Evolutionary conservation across 2,888 invertebrate species (phyloP), one percentile per base, ranked within the genome.

Genomic region (Agrochola lota): DNA sequence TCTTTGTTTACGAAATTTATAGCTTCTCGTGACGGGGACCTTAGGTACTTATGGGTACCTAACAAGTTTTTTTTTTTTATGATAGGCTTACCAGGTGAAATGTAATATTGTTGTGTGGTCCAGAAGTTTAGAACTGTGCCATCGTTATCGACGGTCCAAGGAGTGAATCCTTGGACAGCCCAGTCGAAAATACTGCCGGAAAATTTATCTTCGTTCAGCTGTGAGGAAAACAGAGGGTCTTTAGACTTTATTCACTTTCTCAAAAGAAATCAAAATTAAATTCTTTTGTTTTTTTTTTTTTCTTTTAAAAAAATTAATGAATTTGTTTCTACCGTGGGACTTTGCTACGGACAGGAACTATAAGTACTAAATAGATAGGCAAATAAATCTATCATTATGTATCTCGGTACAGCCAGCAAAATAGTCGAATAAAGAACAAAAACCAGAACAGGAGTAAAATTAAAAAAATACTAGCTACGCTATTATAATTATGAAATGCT

Each of bases 61-160:
- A 55, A 9, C n/a, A 55, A n/a, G n/a, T 15, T 26, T 2, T 59
- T n/a, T 46, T 17, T 7, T 59, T 20, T 49, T 2, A 43, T 23
- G 23, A 46, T 26, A n/a, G n/a, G n/a, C 77, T 30, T 78, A 87
- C 88, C 74, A 20, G 81, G 71, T 43, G 88, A 66, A 52, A 87
- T 76, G 73, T 20, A 87, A 20, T 84, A 87, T 46, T 86, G 84
- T 5, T 78, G 84, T 15, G 57, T 73, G 26, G 78, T 74, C 86
- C 86, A 81, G 67, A 46, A 86, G 2, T 49, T 72, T 15, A 55
- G 60, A 17, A 17, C 59, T 11, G 26, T 49, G 62, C 81, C 88
- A n/a, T 80, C n/a, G 20, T 46, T 12, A 0, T 66, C 11, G 15
- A 66, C 17, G 26, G 73, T 77, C 87, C 87, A 87, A 8, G 30